Evolutionary conservation across 2,888 invertebrate genomes (phyloP), one percentile per base, ranked within the genome.

Genomic region (Ochlodes sylvanus): DNA sequence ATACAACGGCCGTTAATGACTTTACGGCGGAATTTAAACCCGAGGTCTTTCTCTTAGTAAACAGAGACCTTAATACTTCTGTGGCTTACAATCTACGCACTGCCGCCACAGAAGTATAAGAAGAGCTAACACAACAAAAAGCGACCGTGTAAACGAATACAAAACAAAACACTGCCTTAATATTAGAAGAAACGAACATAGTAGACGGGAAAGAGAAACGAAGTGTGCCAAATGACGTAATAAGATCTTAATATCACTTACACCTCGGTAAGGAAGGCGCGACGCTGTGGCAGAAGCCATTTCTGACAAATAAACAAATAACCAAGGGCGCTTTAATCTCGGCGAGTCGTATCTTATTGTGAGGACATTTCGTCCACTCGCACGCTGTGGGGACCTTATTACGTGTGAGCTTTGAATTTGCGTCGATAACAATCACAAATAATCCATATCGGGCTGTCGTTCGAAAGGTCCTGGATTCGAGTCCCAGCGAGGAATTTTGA

Each of bases 351-450:
- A 62, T 62, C 61, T 47, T 50, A 47, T 47, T 55, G 54, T 44
- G 44, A 61, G 60, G 61, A 67, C 67, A 67, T 67, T 67, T 19
- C 19, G 55, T 61, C 67, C 60, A 60, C 19, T 67, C 60, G 42
- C 60, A 42, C 19, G 14, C 34, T 41, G 6, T 10, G 19, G 15
- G 27, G 41, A 1, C 9, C 42, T 19, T 58, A 60, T 52, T 66
- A 52, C 58, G 66, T 66, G 15, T 77, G 72, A 3, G 73, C 72
- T 69, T 70, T 66, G 71, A 75, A 75, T 12, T 71, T 69, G 60
- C 56, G 44, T 69, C 66, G 68, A 70, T 72, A 5, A 27, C 5
- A 27, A 4, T 27, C 27, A 2, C 3, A 27, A 4, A 27, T 2
- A 27, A 27, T 27, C 5, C 27, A 5, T 27, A 27, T n/a, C n/a